Base-by-base conservation (phyloP, 2,113 vertebrate genomes). In the Sorex araneus region DNA sequence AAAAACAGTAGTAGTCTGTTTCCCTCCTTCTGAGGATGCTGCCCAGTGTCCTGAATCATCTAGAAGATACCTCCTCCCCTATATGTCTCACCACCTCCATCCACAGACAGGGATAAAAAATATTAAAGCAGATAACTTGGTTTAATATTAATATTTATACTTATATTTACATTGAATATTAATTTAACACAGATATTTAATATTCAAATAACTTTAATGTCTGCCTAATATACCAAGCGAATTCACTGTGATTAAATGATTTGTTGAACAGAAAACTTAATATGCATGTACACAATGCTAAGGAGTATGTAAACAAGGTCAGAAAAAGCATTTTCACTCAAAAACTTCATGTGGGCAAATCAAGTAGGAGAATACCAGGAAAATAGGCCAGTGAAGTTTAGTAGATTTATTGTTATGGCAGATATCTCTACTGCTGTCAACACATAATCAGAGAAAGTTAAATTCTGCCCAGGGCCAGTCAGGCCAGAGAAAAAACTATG, bases 301-400 rank as follows among this genome's bases (percentile, higher is more conserved):
- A 6, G 18, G 54, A 40, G 23, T 34, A 1, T 9, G 47, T 69
- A 92, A 78, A 93, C 60, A 81, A 60, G 64, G 45, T 73, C 23
- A 94, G 50, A 81, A 90, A 23, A 40, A 76, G 25, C 43, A 19
- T 47, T 94, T 80, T 84, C 47, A 78, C 28, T 76, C 34, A 92
- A 94, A 95, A 86, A 30, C 30, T 79, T 91, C 15, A 69, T 18
- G 6, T 43, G 50, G 60, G 32, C 73, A 47, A 79, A 32, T 75
- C 30, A 82, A 90, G 21, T 32, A 32, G 50, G 28, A 76, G n/a
- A 63, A 80, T 47, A 57, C n/a, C 28, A 69, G 34, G 45, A 89
- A 86, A 75, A 75, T 32, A 70, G 45, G 40, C 25, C 25, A 70
- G 15, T 32, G 30, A 91, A 79, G 70, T 54, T n/a, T 27, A 34